Evolutionary conservation across 2,888 invertebrate genomes (phyloP).

Genomic region (Ormyrus rosae): DNA sequence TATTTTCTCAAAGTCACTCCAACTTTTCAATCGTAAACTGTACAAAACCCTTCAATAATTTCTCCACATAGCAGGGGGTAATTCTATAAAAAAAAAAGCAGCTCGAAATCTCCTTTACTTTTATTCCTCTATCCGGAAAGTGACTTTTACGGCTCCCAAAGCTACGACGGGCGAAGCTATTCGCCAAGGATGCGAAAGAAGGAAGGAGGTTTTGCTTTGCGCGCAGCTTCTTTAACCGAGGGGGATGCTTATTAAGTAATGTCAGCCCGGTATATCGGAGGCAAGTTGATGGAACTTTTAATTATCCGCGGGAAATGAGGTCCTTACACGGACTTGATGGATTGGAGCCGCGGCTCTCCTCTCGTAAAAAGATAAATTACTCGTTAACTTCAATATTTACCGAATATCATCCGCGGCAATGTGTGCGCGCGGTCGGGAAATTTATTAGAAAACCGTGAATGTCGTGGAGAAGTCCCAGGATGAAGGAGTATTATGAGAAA

Average conservation of each 20-base stretch:
- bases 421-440: not conserved
- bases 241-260: conserved; percentile 52
- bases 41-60: no score
- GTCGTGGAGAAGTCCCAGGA: not conserved
- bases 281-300: conserved; percentile 54
- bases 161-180: conserved; percentile 18
- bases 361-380: conserved; percentile 47
- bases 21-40: no score
- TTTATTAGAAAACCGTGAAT: conserved; percentile 26
- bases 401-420: conserved; percentile 6
- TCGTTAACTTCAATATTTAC: conserved; percentile 48
- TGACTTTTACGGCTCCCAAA: conserved; percentile 31
- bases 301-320: conserved; percentile 41
- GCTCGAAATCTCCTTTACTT: not conserved
- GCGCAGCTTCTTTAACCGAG: conserved; percentile 4
- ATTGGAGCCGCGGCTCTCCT: conserved; percentile 13
- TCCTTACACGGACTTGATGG: conserved; percentile 38
- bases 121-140: conserved; percentile 18
- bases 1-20: no score
- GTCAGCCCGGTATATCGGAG: conserved; percentile 29
- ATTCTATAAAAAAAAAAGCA: conserved; percentile 6
- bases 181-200: not conserved
- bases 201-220: not conserved
- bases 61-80: not conserved
- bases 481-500: not conserved